These are phyloP conservation scores for Dysmachus trigonus DNA, from an alignment of 2,888 invertebrate genomes.

Conservation along the genomic window DNA sequence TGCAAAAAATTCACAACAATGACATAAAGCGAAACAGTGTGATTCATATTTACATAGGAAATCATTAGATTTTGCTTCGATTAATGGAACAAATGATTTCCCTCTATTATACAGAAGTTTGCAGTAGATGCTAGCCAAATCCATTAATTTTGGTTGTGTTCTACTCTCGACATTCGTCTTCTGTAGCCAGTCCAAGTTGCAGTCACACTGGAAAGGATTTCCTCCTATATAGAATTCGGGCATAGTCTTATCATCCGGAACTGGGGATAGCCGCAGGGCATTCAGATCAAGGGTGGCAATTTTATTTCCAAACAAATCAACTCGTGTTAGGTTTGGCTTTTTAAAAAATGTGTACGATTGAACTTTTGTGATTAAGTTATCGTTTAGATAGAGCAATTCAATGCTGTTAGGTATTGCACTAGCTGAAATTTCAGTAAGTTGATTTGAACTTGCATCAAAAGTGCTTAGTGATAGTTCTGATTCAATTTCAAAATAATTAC, in stretches of 20 bases:
- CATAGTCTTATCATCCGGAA: conserved; percentile 78
- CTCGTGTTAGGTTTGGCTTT: conserved; percentile 88
- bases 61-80: conserved; percentile 87
- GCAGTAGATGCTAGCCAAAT: conserved; percentile 88
- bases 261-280: conserved; percentile 83
- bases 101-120: conserved; percentile 86
- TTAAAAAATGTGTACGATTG: conserved; percentile 91
- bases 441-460: conserved; percentile 88
- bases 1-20: conserved; percentile 96
- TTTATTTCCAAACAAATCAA: conserved; percentile 92
- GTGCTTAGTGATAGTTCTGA: conserved; percentile 80
- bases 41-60: conserved; percentile 92
- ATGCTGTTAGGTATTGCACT: conserved; percentile 85
- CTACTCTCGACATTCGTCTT: conserved; percentile 85
- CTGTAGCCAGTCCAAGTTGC: conserved; percentile 95
- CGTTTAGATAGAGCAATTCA: conserved; percentile 85
- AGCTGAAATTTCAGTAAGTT: conserved; percentile 79
- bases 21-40: conserved; percentile 93
- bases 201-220: conserved; percentile 94
- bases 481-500: conserved; percentile 78
- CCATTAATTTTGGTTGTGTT: conserved; percentile 89
- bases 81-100: conserved; percentile 82
- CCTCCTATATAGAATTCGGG: conserved; percentile 93
- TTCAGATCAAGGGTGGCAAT: conserved; percentile 90
- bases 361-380: conserved; percentile 86